phyloP scores from a whole-genome alignment of 1,140 invertebrate genomes.

The Druon quercuslanigerum region DNA sequence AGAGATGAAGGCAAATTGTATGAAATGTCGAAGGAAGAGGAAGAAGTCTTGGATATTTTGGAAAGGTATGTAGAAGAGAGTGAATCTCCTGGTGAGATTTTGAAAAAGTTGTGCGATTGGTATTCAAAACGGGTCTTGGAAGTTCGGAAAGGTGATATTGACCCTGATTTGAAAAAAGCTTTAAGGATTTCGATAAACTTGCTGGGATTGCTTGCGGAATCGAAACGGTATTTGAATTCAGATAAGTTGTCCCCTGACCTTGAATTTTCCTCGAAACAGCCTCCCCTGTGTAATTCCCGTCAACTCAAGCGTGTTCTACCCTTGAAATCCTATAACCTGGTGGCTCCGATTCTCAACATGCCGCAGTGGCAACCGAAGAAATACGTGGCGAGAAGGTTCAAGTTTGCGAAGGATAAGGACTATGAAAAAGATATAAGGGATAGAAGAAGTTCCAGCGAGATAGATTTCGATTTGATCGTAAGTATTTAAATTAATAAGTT shows the following conservation, averaged over 20 bases:
- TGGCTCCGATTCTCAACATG: slow-evolving; percentile 62
- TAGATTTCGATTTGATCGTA: slow-evolving; percentile 47
- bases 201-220: slow-evolving; percentile 62
- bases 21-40: slow-evolving; percentile 29
- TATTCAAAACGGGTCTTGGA: slow-evolving; percentile 52
- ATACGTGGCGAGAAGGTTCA: too few species aligned
- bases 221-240: slow-evolving; percentile 59
- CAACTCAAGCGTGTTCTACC: slow-evolving; percentile 60
- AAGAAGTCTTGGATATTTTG: slow-evolving; percentile 54
- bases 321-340: slow-evolving; percentile 56
- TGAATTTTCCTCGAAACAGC: slow-evolving; percentile 58
- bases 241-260: slow-evolving; percentile 52
- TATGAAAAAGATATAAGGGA: background rate
- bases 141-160: slow-evolving; percentile 33
- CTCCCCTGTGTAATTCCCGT: slow-evolving; percentile 50
- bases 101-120: slow-evolving; percentile 51
- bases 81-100: slow-evolving; percentile 39
- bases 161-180: slow-evolving; percentile 13
- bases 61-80: slow-evolving; percentile 36
- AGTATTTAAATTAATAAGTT: slow-evolving; percentile 16
- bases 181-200: slow-evolving; percentile 54
- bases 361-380: slow-evolving; percentile 43
- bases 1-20: slow-evolving; percentile 37
- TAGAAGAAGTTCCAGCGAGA: background rate
- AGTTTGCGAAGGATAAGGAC: background rate